Conservation (phyloP, 1,140 invertebrate species). For the Tetragnatha versicolor region DNA sequence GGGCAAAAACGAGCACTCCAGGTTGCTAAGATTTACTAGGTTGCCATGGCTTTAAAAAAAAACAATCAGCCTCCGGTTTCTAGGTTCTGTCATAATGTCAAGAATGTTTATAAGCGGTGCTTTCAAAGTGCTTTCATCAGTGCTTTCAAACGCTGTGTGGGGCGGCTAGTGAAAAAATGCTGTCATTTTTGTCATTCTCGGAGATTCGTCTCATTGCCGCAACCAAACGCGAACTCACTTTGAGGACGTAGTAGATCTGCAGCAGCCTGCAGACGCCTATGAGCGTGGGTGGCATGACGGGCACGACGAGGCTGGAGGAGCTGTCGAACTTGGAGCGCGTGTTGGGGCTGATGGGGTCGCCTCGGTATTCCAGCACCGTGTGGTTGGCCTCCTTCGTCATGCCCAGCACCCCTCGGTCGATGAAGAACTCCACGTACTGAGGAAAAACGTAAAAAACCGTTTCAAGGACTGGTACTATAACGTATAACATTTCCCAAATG, state of each 20-base stretch:
- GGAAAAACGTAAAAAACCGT: slow-evolving; percentile 56
- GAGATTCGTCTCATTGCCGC: no score
- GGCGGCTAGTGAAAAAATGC: no score
- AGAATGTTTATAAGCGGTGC: no score
- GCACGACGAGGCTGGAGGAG: slow-evolving; percentile 74
- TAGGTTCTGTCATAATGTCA: no score
- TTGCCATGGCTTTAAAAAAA: no score
- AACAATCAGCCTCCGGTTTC: no score
- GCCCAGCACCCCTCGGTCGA: slow-evolving; percentile 80
- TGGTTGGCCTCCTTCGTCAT: slow-evolving; percentile 77
- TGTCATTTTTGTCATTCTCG: no score
- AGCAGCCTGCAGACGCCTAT: slow-evolving; percentile 78
- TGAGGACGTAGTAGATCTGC: slow-evolving; percentile 81
- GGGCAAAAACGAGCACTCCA: no score
- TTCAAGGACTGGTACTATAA: background rate
- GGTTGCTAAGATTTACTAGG: no score
- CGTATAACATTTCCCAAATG: no score
- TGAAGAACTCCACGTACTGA: slow-evolving; percentile 81
- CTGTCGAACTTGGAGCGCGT: slow-evolving; percentile 72
- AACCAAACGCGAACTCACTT: slow-evolving; percentile 69
- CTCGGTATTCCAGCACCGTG: slow-evolving; percentile 76
- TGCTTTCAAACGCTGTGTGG: no score
- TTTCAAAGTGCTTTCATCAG: no score
- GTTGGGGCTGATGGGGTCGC: slow-evolving; percentile 71
- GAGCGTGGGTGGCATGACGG: slow-evolving; percentile 80